Base-by-base conservation (phyloP, 1,140 invertebrate species). In the Probaryconus sp. region DNA sequence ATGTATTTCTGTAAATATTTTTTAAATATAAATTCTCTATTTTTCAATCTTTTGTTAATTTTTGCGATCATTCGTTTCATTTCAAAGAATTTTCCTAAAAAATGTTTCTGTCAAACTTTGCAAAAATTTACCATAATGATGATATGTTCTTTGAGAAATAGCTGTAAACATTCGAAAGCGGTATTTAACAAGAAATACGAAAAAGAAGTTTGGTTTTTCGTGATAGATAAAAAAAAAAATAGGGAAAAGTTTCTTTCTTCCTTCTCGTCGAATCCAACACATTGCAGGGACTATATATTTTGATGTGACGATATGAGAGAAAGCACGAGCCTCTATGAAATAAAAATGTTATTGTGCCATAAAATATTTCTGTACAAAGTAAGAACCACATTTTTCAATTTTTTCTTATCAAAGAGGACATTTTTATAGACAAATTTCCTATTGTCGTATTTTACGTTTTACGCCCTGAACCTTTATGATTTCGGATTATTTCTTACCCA, bases 381-480 rank as follows among this genome's bases (percentile, higher is more conserved):
- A 61, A 60, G 53, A 48, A 51, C 20, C 20, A 33, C 20, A 10
- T 53, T 72, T 65, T 58, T 56, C 50, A 48, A 40, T 55, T 70
- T 70, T 61, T 69, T 35, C 55, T 68, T 60, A 68, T 68, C 64
- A 43, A 43, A 13, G 13, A 20, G 26, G 33, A 51, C 45, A 51
- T 48, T 71, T 71, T 64, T 71, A 64, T 58, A 51, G 68, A 71
- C 51, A 71, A 71, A 71, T 71, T 64, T 64, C 45, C 45, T 35
- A 51, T 71, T 51, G 58, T 51, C 51, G 35, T 64, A 64, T 64
- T 71, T 70, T 28, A 64, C 35, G 17, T 50, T 58, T 64, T 71
- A 64, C 51, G 18, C 28, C 33, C 40, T 56, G 9, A 38, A n/a
- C 20, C 21, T 61, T 70, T 48, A 61, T 18, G 42, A 42, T 70